phyloP scores from a whole-genome alignment of 2,888 invertebrate species.

The Himalopsyche kuldschensis region DNA sequence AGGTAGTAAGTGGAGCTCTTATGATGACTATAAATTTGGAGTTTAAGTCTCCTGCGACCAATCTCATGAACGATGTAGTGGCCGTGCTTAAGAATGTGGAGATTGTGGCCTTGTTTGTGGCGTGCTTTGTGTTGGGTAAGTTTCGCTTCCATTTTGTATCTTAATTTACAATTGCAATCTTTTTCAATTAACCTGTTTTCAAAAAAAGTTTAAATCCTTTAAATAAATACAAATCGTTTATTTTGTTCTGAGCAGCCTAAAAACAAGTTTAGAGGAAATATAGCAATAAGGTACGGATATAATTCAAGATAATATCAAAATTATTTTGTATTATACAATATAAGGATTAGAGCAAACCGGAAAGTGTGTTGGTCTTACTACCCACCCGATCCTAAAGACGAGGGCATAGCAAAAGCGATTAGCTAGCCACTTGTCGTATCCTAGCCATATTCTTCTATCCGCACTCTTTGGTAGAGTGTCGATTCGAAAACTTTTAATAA shows the following conservation, averaged over 20 bases:
- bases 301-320: no score
- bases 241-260: neutral
- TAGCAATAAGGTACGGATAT: no score
- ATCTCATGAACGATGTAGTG: constrained; percentile 70
- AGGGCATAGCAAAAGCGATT: no score
- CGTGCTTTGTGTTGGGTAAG: constrained; percentile 72
- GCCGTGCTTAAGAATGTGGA: constrained; percentile 69
- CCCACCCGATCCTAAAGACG: no score
- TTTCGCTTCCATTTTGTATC: neutral
- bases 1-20: constrained; percentile 66
- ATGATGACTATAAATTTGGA: constrained; percentile 75
- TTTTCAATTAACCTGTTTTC: neutral
- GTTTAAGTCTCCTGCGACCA: constrained; percentile 74
- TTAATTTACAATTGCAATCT: neutral
- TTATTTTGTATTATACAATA: no score
- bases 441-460: no score
- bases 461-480: no score
- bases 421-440: no score
- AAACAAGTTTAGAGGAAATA: neutral
- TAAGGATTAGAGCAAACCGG: no score
- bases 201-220: neutral
- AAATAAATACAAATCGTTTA: no score
- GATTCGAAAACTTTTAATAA: no score
- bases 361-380: no score
- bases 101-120: constrained; percentile 70